These are phyloP conservation scores for Polymixis lichenea DNA, from an alignment of 2,888 invertebrate species.

Conservation along the genomic window DNA sequence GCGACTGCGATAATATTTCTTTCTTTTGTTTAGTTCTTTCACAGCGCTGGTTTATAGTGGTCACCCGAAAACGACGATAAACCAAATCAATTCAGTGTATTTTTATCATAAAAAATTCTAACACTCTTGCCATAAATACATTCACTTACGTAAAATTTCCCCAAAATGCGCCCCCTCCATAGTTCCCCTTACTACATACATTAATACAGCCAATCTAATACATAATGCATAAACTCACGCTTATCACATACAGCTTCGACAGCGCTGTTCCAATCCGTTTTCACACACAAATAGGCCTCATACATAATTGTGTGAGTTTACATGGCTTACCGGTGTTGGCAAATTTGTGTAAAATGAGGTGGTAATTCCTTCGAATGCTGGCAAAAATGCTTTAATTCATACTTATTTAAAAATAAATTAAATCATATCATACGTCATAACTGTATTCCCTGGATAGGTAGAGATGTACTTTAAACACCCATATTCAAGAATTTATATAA, in stretches of 20 bases:
- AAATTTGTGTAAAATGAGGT: slow-evolving; percentile 17
- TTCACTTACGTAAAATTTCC: slow-evolving; percentile 12
- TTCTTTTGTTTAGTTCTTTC: no score
- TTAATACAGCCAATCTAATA: slow-evolving; percentile 58
- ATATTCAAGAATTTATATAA: no score
- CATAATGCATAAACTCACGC: slow-evolving; percentile 62
- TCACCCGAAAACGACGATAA: no score
- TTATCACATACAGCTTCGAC: slow-evolving; percentile 59
- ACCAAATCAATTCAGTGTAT: no score
- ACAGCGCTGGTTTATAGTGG: no score
- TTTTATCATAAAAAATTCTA: neutral
- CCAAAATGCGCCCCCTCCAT: neutral
- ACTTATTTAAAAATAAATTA: no score
- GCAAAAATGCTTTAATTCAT: neutral
- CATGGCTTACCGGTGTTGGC: slow-evolving; percentile 8
- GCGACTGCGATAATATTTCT: no score
- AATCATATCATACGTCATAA: neutral
- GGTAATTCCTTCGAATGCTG: neutral
- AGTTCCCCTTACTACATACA: slow-evolving; percentile 36
- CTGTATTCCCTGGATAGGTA: neutral
- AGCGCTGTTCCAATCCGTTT: slow-evolving; percentile 34
- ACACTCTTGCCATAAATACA: slow-evolving; percentile 6
- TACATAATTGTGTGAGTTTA: slow-evolving; percentile 49
- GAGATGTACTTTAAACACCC: no score
- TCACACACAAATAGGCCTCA: slow-evolving; percentile 55